phyloP scores from a whole-genome alignment of 2,797 vertebrate species.

The Helarctos malayanus region DNA sequence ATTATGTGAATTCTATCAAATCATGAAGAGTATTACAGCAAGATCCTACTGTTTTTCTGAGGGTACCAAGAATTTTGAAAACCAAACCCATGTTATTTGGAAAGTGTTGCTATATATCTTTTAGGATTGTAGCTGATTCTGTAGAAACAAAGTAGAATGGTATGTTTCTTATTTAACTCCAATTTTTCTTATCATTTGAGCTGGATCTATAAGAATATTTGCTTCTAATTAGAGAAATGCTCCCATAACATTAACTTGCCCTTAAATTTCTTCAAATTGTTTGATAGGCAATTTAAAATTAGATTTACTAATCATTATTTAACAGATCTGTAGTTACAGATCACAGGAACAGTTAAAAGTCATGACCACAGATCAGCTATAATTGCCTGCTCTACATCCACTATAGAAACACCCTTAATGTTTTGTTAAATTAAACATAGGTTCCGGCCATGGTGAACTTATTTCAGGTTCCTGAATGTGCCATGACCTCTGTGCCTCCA shows the following conservation, averaged over 20 bases:
- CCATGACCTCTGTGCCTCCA: not conserved
- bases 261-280: not conserved
- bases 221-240: not conserved
- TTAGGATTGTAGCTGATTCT: not conserved
- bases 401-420: not conserved
- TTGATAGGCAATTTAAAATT: slow-evolving; percentile 11
- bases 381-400: not conserved
- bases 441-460: not conserved
- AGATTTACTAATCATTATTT: slow-evolving; percentile 17
- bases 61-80: not conserved
- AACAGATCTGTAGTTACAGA: not conserved
- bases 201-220: not conserved
- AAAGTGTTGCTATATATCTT: not conserved
- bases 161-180: not conserved
- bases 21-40: not conserved
- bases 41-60: not conserved
- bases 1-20: not conserved
- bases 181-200: slow-evolving; percentile 20
- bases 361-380: not conserved
- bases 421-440: not conserved
- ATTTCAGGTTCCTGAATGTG: slow-evolving; percentile 24
- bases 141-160: not conserved
- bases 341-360: not conserved
- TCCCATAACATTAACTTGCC: not conserved
- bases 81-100: not conserved